A percentile compares a stretch with the other conserved stretches of the same genome.
These are phyloP conservation scores for Machaerirhynchus nigripectus DNA, from an alignment of 2,113 vertebrate genomes.

Conservation along the genomic window DNA sequence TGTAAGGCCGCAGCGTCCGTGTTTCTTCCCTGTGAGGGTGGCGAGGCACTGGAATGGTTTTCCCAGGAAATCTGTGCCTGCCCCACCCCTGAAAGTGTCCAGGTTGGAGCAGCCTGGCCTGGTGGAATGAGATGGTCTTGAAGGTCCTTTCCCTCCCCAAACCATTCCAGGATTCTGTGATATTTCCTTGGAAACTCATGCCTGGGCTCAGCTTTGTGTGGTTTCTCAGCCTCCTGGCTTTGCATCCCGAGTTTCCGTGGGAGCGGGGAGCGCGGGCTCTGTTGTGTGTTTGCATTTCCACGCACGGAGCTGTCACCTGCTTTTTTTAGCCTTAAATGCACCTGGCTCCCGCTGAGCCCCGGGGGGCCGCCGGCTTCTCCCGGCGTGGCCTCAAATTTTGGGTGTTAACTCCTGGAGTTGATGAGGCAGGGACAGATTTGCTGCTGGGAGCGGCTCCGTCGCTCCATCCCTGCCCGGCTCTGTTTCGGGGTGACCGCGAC, in stretches of 20 bases:
- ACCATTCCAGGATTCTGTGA: neutral
- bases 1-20: neutral
- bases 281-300: neutral
- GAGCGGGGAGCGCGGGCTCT: neutral
- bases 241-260: accelerated
- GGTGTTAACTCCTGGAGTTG: neutral
- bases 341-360: neutral
- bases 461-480: neutral
- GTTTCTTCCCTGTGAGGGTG: neutral
- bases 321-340: neutral
- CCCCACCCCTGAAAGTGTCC: neutral
- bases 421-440: neutral
- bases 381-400: neutral
- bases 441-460: accelerated
- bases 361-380: neutral
- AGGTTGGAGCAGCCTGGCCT: neutral
- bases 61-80: neutral
- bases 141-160: neutral
- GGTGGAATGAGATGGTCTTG: neutral
- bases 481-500: accelerated
- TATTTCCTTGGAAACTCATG: accelerated
- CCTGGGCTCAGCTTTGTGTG: accelerated
- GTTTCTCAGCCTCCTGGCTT: neutral
- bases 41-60: neutral
- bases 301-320: neutral